Percentiles rank a stretch among this genome's conserved stretches.
phyloP scores from a whole-genome alignment of 2,888 invertebrate species.

The Nomada ruficornis region DNA sequence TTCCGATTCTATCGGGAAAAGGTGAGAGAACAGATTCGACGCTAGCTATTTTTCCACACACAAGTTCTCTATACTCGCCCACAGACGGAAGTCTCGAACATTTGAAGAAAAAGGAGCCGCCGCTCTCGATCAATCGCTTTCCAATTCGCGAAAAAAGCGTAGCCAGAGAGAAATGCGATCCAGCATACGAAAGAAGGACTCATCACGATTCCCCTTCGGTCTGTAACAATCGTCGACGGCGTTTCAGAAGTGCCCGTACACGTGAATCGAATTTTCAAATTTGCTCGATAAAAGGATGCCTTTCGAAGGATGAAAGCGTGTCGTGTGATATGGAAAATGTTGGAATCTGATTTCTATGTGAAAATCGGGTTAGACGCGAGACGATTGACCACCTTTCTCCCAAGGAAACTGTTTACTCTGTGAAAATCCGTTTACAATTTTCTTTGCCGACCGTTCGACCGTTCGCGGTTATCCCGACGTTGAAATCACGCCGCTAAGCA shows the following conservation, averaged over 20 bases:
- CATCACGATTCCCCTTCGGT: conserved; percentile 19
- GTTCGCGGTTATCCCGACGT: conserved; percentile 17
- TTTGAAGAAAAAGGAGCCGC: conserved; percentile 6
- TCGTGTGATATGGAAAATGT: not conserved
- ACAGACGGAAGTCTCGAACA: conserved; percentile 26
- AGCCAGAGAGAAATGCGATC: conserved; percentile 1
- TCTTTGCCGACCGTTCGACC: not conserved
- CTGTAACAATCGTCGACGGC: not conserved
- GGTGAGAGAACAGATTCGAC: conserved; percentile 21
- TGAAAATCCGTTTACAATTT: conserved; percentile 24
- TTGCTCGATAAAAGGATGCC: not conserved
- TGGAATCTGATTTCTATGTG: conserved; percentile 6
- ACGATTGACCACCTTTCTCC: conserved; percentile 32
- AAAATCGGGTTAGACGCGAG: conserved; percentile 3
- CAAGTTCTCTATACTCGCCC: conserved; percentile 10
- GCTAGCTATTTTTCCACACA: conserved; percentile 52
- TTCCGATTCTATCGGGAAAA: conserved; percentile 19
- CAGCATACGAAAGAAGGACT: not conserved
- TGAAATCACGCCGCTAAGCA: not conserved
- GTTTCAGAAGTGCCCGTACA: not conserved
- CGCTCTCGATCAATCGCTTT: conserved; percentile 51
- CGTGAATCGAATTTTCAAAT: not conserved
- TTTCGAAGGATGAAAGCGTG: conserved; percentile 29
- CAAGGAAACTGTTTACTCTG: not conserved
- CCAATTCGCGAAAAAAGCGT: conserved; percentile 19